phyloP scores from a whole-genome alignment of 2,888 invertebrate genomes.

The Heliconius cydno region DNA sequence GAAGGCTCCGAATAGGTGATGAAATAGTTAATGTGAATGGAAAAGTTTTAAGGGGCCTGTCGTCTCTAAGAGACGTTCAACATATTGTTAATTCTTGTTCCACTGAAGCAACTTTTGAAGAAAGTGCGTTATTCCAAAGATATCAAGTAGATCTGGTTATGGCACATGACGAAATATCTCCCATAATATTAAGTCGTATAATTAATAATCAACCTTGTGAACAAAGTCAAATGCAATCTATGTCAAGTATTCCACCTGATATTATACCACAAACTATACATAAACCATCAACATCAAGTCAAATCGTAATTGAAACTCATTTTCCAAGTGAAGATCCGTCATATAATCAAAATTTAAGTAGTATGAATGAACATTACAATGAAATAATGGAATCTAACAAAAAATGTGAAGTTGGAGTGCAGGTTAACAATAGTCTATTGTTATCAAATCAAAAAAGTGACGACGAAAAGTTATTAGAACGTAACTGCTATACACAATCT shows the following conservation, averaged over 20 bases:
- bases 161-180: constrained; percentile 85
- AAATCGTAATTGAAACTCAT: constrained; percentile 78
- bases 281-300: constrained; percentile 70
- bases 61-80: constrained; percentile 86
- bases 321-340: constrained; percentile 71
- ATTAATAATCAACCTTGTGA: constrained; percentile 70
- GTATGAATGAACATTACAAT: constrained; percentile 54
- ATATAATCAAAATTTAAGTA: constrained; percentile 55
- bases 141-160: constrained; percentile 85
- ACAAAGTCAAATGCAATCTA: constrained; percentile 55
- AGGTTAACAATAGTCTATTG: constrained; percentile 63
- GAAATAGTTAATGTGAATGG: constrained; percentile 96
- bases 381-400: constrained; percentile 59
- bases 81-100: constrained; percentile 82
- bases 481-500: constrained; percentile 67
- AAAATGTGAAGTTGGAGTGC: constrained; percentile 68
- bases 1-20: constrained; percentile 91
- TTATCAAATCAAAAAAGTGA: constrained; percentile 78
- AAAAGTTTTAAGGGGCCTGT: constrained; percentile 88
- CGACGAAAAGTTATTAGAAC: constrained; percentile 79
- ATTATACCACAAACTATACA: constrained; percentile 78
- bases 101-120: constrained; percentile 72
- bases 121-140: constrained; percentile 69
- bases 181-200: constrained; percentile 77
- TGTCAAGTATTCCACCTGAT: constrained; percentile 72